Evolutionary conservation across 2,797 vertebrate species (phyloP).

Genomic region (Artibeus jamaicensis): DNA sequence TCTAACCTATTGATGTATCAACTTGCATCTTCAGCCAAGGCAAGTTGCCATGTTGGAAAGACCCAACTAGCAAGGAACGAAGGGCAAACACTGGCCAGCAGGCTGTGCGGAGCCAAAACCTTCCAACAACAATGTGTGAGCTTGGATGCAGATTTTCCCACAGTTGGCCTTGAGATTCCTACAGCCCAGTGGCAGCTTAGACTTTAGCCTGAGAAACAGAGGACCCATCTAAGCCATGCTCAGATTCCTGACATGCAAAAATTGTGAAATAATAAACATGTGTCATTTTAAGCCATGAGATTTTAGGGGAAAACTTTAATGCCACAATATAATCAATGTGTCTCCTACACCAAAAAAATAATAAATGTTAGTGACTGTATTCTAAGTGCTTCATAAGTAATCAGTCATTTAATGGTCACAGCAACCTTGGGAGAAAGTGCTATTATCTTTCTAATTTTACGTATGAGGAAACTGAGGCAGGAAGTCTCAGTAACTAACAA

Average conservation of each 20-base stretch:
- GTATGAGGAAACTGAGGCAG: neutral
- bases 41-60: neutral
- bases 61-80: neutral
- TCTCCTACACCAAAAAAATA: neutral
- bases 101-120: neutral
- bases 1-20: neutral
- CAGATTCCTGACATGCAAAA: neutral
- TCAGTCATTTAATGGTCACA: neutral
- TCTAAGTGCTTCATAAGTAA: neutral
- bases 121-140: neutral
- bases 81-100: neutral
- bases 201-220: neutral
- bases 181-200: neutral
- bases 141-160: neutral
- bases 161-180: neutral
- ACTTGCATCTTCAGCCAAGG: neutral
- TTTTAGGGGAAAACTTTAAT: neutral
- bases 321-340: neutral
- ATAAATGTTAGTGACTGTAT: neutral
- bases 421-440: neutral
- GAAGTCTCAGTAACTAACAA: neutral
- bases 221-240: neutral
- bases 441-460: conserved; percentile 9
- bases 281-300: neutral
- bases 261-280: neutral